Base-by-base conservation (phyloP, 2,797 vertebrate genomes). In the Aldrovandia affinis region DNA sequence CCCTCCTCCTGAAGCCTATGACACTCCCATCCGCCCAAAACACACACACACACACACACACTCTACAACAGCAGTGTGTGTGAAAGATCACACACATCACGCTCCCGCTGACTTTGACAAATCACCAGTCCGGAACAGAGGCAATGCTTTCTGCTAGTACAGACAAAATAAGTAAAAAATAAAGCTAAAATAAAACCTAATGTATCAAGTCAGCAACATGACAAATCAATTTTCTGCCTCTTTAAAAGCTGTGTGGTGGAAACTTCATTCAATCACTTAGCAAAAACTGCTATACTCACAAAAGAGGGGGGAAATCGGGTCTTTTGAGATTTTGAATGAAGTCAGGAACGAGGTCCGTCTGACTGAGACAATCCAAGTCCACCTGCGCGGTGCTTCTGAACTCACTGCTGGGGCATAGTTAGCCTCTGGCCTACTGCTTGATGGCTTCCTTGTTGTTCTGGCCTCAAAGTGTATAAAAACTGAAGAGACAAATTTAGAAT, bases 161-260 rank as follows among this genome's bases (percentile, higher is more conserved):
- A 89, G 80, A 90, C 83, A 78, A 88, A 90, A 88, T 83, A 83
- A 78, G 84, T 91, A 87, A 88, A 84, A 83, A 78, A 85, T 91
- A 87, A 88, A 85, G 50, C 89, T 89, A 89, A 89, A 87, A 92
- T 93, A 90, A 89, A 93, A 92, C 85, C 88, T 88, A 91, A 93
- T 91, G 90, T 86, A 90, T 88, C 86, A 86, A 91, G 91, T 93
- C 91, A 92, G 91, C 92, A 91, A 92, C 88, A 91, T 90, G 92
- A 92, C 91, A 92, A 91, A 92, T 85, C 89, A 92, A 92, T 93
- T 89, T 86, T 89, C 81, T 88, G 84, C 52, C 86, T 84, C 86
- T 91, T 88, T 91, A 85, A 89, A 90, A 85, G 87, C 87, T 87
- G 90, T 25, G 30, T 70, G 44, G 12, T 5, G 10, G 9, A 52